Evolutionary conservation across 2,888 invertebrate genomes (phyloP), one percentile per base, ranked within the genome.

Genomic region (Imbricaverruca yamaguchii): DNA sequence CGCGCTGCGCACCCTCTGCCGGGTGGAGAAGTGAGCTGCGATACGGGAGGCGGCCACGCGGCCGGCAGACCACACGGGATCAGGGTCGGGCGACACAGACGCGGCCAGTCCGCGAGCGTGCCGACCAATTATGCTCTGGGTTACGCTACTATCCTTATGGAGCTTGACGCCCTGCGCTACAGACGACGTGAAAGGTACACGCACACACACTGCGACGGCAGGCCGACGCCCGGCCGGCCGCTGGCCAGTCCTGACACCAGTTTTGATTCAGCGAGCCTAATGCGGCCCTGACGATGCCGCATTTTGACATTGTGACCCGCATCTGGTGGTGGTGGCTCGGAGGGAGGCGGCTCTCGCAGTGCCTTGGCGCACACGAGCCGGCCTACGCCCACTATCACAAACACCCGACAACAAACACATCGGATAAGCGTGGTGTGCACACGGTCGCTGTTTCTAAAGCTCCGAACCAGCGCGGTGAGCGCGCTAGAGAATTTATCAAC

Each of bases 221-320:
- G 25, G 23, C 23, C 67, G 65, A 39, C 39, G 39, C 39, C 39
- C 39, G 39, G 39, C n/a, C 39, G 39, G 15, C 39, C 39, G 8
- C 69, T 39, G 18, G 69, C 39, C 69, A 15, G 0, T 15, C 39
- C 69, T 39, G 69, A 39, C 39, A 1, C 15, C 39, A 6, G 39
- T 69, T 69, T 69, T 69, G 69, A 69, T 69, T 69, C 39, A 15
- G 39, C 25, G 69, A 65, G n/a, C 25, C 4, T 13, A 15, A 59
- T 15, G 11, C 59, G 12, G 59, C 11, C 7, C 59, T 15, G 59
- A 15, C 59, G 15, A 59, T 53, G 74, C 74, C 74, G 15, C 74
- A 18, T 55, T 74, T 74, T 74, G 74, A 74, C 74, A 74, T 74
- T 21, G 74, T 55, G 55, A 74, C 74, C 74, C 74, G 74, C 74